Base-by-base conservation (phyloP, 2,797 vertebrate genomes). In the Astyanax mexicanus region DNA sequence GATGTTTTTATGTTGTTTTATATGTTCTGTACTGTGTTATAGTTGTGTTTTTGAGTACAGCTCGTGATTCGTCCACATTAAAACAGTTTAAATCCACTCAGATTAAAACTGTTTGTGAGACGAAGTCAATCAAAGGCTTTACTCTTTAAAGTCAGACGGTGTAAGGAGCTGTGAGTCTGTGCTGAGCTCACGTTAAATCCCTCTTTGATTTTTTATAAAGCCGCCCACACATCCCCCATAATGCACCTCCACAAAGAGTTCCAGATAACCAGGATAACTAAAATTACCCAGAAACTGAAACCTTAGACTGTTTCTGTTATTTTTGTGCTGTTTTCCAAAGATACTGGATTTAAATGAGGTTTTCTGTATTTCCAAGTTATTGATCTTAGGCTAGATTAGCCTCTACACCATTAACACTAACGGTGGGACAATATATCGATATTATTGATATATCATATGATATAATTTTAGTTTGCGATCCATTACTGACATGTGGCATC, bases 51-150 rank as follows among this genome's bases (percentile, higher is more conserved):
- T 42, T 74, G 83, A 91, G 84, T 89, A 83, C 77, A 82, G 35
- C 55, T 89, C 86, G 84, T 90, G 83, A 90, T 85, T 88, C 88
- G 88, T 77, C 84, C 90, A 87, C 92, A 87, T 86, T 89, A 92
- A 89, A 92, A 88, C 85, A 86, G 90, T 91, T 90, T 86, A 89
- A 89, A 90, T 90, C 88, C 90, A 92, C 92, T 86, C 91, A 91
- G 91, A 91, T 93, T 92, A 92, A 90, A 91, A 89, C 80, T 57
- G 65, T 86, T 88, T n/a, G n/a, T n/a, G n/a, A n/a, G n/a, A n/a
- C n/a, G n/a, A n/a, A n/a, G n/a, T n/a, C 85, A 90, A 85, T 91
- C 89, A 90, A 89, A 90, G 88, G 88, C 86, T 92, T 91, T 88
- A 67, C 72, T 78, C 74, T 73, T 77, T 87, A 81, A 88, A 87